Percentiles rank a stretch among this genome's conserved stretches.
Evolutionary conservation across 2,797 vertebrate species (phyloP).

Genomic region (Leptatherina wallacei): DNA sequence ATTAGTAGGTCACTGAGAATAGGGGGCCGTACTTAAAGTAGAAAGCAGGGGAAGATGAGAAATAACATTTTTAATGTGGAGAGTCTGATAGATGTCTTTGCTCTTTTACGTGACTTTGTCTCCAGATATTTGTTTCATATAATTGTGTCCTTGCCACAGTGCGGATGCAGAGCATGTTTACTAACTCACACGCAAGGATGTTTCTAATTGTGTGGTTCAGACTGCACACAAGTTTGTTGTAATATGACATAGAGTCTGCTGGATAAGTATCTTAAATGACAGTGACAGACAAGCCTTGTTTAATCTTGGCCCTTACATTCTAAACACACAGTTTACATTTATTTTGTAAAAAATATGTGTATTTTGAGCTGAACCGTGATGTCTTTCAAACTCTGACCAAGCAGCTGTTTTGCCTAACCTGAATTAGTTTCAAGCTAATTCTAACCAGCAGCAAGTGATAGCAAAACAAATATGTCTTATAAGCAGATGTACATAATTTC

Average conservation of each 20-base stretch:
- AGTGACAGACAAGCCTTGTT: neutral
- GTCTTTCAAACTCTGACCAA: neutral
- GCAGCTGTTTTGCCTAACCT: neutral
- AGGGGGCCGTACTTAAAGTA: conserved; percentile 26
- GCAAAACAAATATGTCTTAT: neutral
- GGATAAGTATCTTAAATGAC: neutral
- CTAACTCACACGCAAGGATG: conserved; percentile 21
- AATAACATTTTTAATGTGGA: conserved; percentile 30
- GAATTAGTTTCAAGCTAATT: neutral
- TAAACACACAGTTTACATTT: neutral
- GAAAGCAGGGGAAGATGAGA: conserved; percentile 46
- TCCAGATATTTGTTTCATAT: conserved; percentile 55
- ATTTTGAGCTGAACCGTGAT: neutral
- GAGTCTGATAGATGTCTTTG: conserved; percentile 52
- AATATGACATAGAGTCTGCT: neutral
- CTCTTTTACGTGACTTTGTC: conserved; percentile 15
- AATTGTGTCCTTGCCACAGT: conserved; percentile 34
- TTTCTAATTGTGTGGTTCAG: neutral
- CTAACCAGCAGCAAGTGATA: neutral
- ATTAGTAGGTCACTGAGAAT: conserved; percentile 22
- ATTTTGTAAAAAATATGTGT: neutral
- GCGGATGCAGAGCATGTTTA: conserved; percentile 50
- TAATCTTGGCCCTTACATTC: neutral
- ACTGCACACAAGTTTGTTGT: neutral
- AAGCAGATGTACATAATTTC: neutral